Evolutionary conservation across 2,113 vertebrate genomes (phyloP).

Genomic region (Pan paniscus): DNA sequence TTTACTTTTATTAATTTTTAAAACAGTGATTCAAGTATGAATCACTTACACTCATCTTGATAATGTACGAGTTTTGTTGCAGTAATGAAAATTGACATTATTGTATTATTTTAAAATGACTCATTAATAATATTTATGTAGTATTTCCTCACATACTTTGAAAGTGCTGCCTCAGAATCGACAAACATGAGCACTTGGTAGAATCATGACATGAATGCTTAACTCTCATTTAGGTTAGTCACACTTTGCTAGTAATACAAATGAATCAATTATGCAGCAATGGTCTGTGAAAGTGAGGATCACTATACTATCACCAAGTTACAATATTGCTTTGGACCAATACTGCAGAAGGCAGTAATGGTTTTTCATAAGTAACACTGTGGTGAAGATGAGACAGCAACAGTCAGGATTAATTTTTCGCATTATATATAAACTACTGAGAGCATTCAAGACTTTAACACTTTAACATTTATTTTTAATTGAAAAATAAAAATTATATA

Average conservation of each 20-base stretch:
- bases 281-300: neutral
- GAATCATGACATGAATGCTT: neutral
- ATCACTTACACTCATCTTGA: neutral
- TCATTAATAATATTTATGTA: neutral
- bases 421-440: neutral
- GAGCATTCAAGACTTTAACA: neutral
- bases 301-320: neutral
- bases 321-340: neutral
- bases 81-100: neutral
- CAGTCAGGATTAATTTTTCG: neutral
- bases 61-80: neutral
- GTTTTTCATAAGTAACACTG: neutral
- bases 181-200: neutral
- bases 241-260: neutral
- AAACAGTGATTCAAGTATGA: neutral
- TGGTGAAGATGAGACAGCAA: neutral
- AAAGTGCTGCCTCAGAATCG: neutral
- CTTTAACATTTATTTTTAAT: neutral
- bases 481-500: neutral
- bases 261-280: neutral
- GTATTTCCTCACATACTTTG: neutral
- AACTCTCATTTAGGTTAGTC: neutral
- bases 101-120: neutral
- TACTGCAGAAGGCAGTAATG: neutral
- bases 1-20: neutral